These are phyloP conservation scores for Pteromalus puparum DNA, from an alignment of 1,140 invertebrate genomes.

Conservation along the genomic window DNA sequence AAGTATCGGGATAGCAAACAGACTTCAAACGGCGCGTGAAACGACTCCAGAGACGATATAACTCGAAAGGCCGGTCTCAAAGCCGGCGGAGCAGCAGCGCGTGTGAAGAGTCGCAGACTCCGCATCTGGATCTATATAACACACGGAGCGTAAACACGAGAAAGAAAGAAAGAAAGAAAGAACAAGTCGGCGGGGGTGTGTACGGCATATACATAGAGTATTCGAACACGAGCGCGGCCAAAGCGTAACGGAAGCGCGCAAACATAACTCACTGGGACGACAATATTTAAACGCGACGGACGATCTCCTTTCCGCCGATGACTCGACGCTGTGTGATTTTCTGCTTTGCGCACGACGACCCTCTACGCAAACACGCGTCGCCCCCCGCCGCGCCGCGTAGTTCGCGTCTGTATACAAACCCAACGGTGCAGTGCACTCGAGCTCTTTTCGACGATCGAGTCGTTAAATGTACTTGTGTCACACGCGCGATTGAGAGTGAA, in stretches of 20 bases:
- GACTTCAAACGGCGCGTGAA: not conserved
- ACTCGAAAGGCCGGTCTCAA: not conserved
- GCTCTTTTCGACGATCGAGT: no score
- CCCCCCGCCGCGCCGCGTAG: not conserved
- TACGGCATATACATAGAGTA: not conserved
- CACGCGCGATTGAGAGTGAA: no score
- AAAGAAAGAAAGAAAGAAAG: no score
- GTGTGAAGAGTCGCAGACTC: not conserved
- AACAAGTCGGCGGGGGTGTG: no score
- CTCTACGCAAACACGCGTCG: not conserved
- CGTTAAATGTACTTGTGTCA: no score
- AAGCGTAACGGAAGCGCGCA: not conserved
- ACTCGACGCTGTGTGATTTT: not conserved
- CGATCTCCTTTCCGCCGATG: not conserved
- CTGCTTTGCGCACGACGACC: not conserved
- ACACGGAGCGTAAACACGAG: no score
- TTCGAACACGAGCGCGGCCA: not conserved
- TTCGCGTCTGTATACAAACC: not conserved
- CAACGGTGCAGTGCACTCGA: not conserved
- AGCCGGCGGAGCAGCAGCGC: not conserved
- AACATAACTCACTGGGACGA: not conserved
- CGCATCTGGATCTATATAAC: no score
- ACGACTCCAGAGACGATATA: not conserved
- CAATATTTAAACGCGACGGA: slow-evolving; percentile 1
- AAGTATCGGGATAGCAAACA: not conserved